Evolutionary conservation across 1,140 invertebrate genomes (phyloP), one percentile per base, ranked within the genome.

Genomic region (Drosophila setifemur): DNA sequence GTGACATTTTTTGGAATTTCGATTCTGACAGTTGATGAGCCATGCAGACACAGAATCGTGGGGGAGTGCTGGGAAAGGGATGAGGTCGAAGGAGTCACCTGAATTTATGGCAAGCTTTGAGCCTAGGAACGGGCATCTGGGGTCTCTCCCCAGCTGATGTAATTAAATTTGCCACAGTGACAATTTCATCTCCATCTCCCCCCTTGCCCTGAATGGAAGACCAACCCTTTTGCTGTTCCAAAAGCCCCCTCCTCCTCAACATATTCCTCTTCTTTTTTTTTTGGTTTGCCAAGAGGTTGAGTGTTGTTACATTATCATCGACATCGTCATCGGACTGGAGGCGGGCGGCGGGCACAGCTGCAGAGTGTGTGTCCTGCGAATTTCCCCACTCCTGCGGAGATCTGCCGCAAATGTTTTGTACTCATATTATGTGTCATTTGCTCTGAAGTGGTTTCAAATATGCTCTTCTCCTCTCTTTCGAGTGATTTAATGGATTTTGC

Each of bases 401-500:
- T 44, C 19, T 14, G 43, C 48, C 18, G 48, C 55, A 45, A 78
- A 58, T 79, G 75, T 54, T 88, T 76, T 83, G 68, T 88, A 88
- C 78, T 88, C 78, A 39, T 88, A 88, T 88, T 88, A 72, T 79
- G 58, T 88, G 85, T 88, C 83, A 88, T 52, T 42, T 42, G 77
- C 50, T 43, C 42, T 48, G 71, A 88, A 88, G 78, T 85, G 68
- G 44, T 73, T 77, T 83, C 82, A 67, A 82, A 87, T 86, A 70
- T 55, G 60, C 31, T 63, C 47, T 72, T 47, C 43, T 58, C 53
- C 40, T 18, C 35, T 23, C 50, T 70, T 73, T 76, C 45, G 60
- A 88, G 85, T 85, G 85, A 83, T 88, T 88, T 88, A 88, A 88
- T 88, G 85, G 75, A 88, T 88, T 88, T 85, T 73, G 72, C 75